Evolutionary conservation across 2,797 vertebrate genomes (phyloP).

Genomic region (Columba guinea): DNA sequence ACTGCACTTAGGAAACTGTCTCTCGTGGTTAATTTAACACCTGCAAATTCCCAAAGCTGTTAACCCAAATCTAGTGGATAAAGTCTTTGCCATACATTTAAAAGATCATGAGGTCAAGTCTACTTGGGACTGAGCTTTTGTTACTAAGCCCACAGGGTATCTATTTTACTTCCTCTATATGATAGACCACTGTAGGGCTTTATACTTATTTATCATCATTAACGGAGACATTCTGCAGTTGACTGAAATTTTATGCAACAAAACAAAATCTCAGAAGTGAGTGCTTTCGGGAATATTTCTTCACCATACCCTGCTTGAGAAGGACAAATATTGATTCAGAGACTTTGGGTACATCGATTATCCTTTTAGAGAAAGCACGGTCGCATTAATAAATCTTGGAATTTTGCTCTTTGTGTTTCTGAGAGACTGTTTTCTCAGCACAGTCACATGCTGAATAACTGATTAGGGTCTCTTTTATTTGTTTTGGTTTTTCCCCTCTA

Average conservation of each 20-base stretch:
- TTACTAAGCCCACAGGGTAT: background rate
- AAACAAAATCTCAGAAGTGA: conserved; percentile 29
- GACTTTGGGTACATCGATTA: conserved; percentile 31
- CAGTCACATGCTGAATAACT: background rate
- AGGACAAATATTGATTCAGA: conserved; percentile 42
- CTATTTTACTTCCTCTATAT: background rate
- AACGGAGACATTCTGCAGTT: background rate
- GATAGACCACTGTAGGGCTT: background rate
- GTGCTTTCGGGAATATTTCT: conserved; percentile 40
- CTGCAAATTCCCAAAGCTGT: conserved; percentile 64
- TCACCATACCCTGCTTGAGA: background rate
- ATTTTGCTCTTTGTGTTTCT: conserved; percentile 18
- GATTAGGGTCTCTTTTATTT: background rate
- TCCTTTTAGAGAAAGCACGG: conserved; percentile 45
- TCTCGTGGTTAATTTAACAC: conserved; percentile 67
- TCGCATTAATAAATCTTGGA: conserved; percentile 40
- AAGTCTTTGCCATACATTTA: conserved; percentile 57
- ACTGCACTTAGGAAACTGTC: conserved; percentile 43
- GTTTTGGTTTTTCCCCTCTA: background rate
- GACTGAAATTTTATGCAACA: conserved; percentile 29
- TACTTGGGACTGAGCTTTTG: conserved; percentile 37
- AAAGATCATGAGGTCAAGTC: conserved; percentile 54
- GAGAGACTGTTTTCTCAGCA: background rate
- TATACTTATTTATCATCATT: conserved; percentile 17
- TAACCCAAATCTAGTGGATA: conserved; percentile 61